Conservation (phyloP, 2,797 vertebrate species). For the Vultur gryphus region DNA sequence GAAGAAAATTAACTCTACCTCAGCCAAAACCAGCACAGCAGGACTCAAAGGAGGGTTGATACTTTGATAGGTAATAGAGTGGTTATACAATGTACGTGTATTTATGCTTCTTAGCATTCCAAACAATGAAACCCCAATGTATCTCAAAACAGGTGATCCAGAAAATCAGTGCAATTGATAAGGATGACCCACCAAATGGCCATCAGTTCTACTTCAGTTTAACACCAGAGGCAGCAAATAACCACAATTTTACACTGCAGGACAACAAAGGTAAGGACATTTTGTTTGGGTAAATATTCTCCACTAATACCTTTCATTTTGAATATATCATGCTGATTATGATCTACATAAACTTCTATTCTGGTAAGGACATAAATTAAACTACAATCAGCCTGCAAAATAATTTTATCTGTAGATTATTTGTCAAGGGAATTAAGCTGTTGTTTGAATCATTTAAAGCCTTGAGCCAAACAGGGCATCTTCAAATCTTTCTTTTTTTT, state of each 20-base stretch:
- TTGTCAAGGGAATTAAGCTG: conserved; percentile 44
- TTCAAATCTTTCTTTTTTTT: neutral
- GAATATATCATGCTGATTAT: neutral
- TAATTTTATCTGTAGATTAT: conserved; percentile 61
- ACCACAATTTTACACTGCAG: conserved; percentile 91
- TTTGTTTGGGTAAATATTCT: neutral
- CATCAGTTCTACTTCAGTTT: conserved; percentile 92
- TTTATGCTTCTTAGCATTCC: neutral
- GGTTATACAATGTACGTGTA: neutral
- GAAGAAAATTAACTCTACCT: no score
- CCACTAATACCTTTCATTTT: neutral
- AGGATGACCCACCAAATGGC: conserved; percentile 87
- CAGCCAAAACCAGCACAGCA: neutral
- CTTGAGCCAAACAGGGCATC: conserved; percentile 6
- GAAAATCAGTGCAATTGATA: conserved; percentile 93
- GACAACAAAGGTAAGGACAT: conserved; percentile 89
- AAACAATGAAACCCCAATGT: neutral
- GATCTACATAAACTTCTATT: neutral
- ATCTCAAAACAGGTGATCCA: conserved; percentile 85
- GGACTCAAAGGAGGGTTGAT: neutral
- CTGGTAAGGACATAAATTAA: conserved; percentile 43
- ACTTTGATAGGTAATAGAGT: neutral
- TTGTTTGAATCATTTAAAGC: conserved; percentile 51
- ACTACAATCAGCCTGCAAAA: neutral
- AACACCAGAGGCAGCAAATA: conserved; percentile 80